A percentile compares a stretch with the other conserved stretches of the same genome.
Conservation (phyloP, 2,113 vertebrate species). For the Python bivittatus region DNA sequence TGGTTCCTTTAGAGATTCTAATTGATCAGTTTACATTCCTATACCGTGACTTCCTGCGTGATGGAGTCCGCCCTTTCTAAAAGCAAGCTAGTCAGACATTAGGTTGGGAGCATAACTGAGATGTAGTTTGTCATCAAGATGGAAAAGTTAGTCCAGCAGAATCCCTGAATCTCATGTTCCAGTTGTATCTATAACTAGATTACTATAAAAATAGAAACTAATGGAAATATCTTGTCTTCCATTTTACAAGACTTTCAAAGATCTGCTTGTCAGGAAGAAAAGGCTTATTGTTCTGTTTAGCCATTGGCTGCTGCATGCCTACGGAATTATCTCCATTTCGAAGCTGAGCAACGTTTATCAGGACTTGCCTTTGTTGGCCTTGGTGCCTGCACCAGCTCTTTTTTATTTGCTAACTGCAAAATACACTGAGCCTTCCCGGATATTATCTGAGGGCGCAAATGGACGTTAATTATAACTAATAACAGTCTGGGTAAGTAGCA, state of each 20-base stretch:
- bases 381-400: conserved; percentile 92
- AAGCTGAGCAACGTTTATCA: conserved; percentile 90
- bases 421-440: conserved; percentile 93
- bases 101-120: background rate
- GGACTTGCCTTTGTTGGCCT: conserved; percentile 88
- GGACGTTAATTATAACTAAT: conserved; percentile 79
- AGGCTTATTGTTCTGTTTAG: conserved; percentile 94
- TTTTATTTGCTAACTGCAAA: conserved; percentile 94
- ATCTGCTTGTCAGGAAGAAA: conserved; percentile 93
- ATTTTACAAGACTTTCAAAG: conserved; percentile 85
- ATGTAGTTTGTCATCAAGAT: background rate
- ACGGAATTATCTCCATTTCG: conserved; percentile 97
- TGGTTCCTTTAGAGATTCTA: background rate
- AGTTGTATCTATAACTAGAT: background rate
- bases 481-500: conserved; percentile 18
- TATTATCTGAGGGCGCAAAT: conserved; percentile 90
- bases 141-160: background rate
- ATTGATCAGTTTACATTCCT: background rate
- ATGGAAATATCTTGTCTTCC: background rate
- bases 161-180: background rate
- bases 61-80: no score
- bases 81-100: background rate
- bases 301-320: conserved; percentile 97
- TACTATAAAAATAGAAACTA: background rate
- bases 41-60: no score